Base-by-base conservation (phyloP, 2,113 vertebrate genomes). In the Paratilapia polleni region DNA sequence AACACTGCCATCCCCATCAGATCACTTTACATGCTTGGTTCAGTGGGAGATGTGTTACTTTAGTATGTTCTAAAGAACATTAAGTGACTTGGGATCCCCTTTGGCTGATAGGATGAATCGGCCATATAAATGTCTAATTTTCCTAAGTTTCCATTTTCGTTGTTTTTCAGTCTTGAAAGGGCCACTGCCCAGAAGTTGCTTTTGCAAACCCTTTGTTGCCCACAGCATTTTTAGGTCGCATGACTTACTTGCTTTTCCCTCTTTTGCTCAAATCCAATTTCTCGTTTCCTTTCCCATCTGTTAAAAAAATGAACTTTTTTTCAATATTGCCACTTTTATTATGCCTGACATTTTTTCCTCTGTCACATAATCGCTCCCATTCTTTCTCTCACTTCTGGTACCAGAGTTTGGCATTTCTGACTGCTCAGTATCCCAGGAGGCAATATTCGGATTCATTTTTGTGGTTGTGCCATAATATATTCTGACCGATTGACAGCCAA, bases 401-500 rank as follows among this genome's bases (percentile, higher is more conserved):
- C 60, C 28, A 77, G 57, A 49, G 41, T 85, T 84, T 87, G 64
- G 26, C 19, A 4, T 73, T 82, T 75, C 54, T 74, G 12, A 87
- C 56, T 52, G n/a, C 62, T 68, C 75, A 63, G 24, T 22, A 10
- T 83, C 85, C 85, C 64, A 82, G 57, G 59, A 79, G 60, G 78
- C 77, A 85, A 83, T 82, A 81, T 91, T 74, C 74, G 80, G 82
- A 81, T 88, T 81, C 81, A 83, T 79, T 77, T 89, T 90, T 91
- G 82, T 87, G 87, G 88, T 77, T 66, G 73, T 56, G 80, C 73
- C 83, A 87, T 89, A 81, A 92, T 83, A 78, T 64, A 86, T 66
- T 13, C 75, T 74, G 58, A 74, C 87, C 68, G 61, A 81, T 24
- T 74, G 34, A 81, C 64, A 86, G 78, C 68, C 56, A 22, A 17